phyloP scores from a whole-genome alignment of 2,888 invertebrate species.

The Aspidiotus rigidus region DNA sequence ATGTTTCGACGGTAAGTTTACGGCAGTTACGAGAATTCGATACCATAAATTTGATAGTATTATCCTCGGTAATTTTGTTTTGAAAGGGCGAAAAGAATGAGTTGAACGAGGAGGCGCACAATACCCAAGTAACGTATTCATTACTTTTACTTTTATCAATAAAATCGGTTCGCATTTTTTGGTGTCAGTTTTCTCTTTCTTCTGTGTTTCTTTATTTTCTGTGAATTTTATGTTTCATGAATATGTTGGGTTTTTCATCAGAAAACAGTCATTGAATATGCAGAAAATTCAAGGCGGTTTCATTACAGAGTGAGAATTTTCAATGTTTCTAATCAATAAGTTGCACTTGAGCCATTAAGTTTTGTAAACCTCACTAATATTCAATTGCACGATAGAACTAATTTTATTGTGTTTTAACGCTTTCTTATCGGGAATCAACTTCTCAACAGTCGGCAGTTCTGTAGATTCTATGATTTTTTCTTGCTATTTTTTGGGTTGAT shows the following conservation, averaged over 20 bases:
- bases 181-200: neutral
- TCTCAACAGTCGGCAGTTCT: no score
- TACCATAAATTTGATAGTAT: conserved; percentile 7
- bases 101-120: no score
- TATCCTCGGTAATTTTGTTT: conserved; percentile 8
- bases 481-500: no score
- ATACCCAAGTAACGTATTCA: neutral
- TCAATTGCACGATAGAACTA: no score
- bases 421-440: no score
- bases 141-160: neutral
- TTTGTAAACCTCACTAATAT: neutral
- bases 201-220: conserved; percentile 5
- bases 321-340: neutral
- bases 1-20: neutral
- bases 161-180: neutral
- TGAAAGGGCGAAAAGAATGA: no score
- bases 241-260: conserved; percentile 11
- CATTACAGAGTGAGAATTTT: neutral
- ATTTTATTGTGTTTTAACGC: no score
- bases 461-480: no score
- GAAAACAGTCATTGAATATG: conserved; percentile 5
- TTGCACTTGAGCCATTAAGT: neutral
- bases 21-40: conserved; percentile 11
- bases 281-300: conserved; percentile 2
- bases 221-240: no score